Conservation (phyloP, 2,888 invertebrate genomes). For the Xestia ashworthii region DNA sequence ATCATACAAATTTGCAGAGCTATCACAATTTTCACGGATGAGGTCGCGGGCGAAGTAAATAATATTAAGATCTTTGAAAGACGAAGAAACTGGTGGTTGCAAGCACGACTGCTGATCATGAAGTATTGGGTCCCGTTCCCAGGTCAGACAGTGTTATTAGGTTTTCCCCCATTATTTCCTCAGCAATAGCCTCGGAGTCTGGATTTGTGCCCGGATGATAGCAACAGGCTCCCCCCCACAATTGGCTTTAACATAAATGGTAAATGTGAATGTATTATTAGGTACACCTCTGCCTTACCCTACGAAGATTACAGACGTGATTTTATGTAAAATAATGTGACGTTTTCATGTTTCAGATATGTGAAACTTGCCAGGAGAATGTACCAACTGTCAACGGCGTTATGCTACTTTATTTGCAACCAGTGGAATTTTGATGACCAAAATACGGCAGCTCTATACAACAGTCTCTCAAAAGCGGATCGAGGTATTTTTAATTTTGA, state of each 20-base stretch:
- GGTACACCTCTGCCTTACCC: neutral
- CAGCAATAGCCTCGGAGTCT: neutral
- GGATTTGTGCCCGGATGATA: neutral
- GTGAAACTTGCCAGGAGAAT: slow-evolving; percentile 13
- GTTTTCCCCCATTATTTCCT: neutral
- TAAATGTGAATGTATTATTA: neutral
- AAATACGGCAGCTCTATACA: slow-evolving; percentile 18
- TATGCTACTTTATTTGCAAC: neutral
- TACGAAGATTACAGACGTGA: no score
- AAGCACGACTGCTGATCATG: neutral
- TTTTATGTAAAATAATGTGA: neutral
- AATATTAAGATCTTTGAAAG: neutral
- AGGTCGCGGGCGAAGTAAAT: no score
- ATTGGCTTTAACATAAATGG: neutral
- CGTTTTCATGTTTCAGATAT: slow-evolving; percentile 14
- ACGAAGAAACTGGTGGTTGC: neutral
- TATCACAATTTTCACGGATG: no score
- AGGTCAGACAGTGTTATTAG: neutral
- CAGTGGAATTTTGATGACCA: slow-evolving; percentile 25
- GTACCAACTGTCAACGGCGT: neutral
- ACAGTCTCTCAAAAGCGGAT: slow-evolving; percentile 27
- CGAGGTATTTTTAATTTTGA: slow-evolving; percentile 35
- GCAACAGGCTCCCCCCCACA: neutral
- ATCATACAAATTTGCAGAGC: no score
- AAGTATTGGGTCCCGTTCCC: neutral